These are phyloP conservation scores for Lasioglossum villosulum DNA, from an alignment of 2,888 invertebrate species.

Conservation along the genomic window DNA sequence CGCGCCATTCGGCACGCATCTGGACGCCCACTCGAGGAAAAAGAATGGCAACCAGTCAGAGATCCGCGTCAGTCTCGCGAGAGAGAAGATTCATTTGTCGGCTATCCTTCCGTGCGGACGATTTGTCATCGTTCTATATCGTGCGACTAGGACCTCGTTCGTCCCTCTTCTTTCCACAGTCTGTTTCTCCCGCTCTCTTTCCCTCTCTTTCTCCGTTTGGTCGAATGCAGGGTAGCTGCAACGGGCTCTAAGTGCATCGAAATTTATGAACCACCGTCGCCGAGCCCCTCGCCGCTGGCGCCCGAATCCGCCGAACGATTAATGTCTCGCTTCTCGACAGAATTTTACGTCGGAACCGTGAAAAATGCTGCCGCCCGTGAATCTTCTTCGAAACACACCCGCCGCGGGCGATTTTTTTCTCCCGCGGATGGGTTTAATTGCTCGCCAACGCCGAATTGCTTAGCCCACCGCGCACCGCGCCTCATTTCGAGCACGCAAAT, in stretches of 20 bases:
- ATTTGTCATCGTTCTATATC: conserved; percentile 66
- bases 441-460: conserved; percentile 39
- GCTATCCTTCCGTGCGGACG: conserved; percentile 49
- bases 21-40: conserved; percentile 3
- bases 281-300: conserved; percentile 24
- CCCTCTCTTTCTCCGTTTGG: background rate
- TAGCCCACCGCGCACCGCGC: conserved; percentile 12
- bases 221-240: conserved; percentile 51
- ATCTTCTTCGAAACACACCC: background rate
- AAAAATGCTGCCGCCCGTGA: conserved; percentile 64
- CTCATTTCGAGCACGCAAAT: conserved; percentile 35
- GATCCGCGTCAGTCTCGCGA: conserved; percentile 25
- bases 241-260: conserved; percentile 73
- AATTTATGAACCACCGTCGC: conserved; percentile 71
- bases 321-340: conserved; percentile 66
- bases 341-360: conserved; percentile 67
- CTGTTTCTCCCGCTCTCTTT: background rate
- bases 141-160: background rate
- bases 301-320: conserved; percentile 67
- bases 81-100: conserved; percentile 47
- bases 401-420: conserved; percentile 19
- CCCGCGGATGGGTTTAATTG: conserved; percentile 51
- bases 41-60: background rate
- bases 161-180: background rate
- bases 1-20: conserved; percentile 5